A percentile compares a stretch with the other conserved stretches of the same genome.
These are phyloP conservation scores for Galagoides demidoff DNA, from an alignment of 2,797 vertebrate genomes.

Conservation along the genomic window DNA sequence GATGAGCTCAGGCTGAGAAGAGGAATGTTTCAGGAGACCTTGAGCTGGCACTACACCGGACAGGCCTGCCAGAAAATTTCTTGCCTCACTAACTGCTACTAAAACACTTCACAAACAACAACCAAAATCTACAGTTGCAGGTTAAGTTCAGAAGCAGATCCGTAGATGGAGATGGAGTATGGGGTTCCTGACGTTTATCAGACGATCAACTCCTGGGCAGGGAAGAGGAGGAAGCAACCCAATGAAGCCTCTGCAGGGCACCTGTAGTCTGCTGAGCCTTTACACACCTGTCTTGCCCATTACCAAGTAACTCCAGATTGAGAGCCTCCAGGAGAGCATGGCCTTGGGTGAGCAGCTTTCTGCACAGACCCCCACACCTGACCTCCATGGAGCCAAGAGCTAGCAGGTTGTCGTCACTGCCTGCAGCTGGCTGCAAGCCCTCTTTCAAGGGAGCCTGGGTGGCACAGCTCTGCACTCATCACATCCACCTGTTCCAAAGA, in stretches of 20 bases:
- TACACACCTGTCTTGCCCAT: not conserved
- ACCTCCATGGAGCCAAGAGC: not conserved
- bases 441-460: not conserved
- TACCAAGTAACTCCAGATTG: not conserved
- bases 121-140: not conserved
- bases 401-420: not conserved
- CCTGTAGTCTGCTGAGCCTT: not conserved
- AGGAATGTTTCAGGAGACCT: no score
- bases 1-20: not conserved
- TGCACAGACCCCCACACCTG: not conserved
- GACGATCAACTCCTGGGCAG: not conserved
- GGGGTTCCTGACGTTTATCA: not conserved
- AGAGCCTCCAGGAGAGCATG: not conserved
- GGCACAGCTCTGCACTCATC: not conserved
- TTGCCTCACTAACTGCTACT: not conserved
- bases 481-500: not conserved
- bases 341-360: not conserved
- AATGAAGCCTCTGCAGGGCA: not conserved
- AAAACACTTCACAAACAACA: not conserved
- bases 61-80: no score
- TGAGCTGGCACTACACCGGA: not conserved
- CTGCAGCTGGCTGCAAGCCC: not conserved
- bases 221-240: not conserved
- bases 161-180: rapidly evolving
- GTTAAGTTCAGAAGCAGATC: not conserved